These are phyloP conservation scores for Cololabis saira DNA, from an alignment of 2,113 vertebrate species.

Conservation along the genomic window DNA sequence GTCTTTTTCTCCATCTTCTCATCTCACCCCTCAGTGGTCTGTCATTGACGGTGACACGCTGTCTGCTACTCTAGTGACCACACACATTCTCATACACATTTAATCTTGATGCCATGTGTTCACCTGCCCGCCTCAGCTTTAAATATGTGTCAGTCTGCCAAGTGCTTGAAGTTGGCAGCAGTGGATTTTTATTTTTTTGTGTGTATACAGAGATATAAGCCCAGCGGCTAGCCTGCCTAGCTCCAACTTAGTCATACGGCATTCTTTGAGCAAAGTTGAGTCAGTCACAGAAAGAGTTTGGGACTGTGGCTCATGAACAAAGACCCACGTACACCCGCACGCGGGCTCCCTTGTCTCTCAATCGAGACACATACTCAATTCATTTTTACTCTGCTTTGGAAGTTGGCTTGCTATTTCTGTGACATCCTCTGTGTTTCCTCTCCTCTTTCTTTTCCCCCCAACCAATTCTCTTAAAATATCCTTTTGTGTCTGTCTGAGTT, in stretches of 20 bases:
- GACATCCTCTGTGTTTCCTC: constrained; percentile 42
- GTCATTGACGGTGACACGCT: constrained; percentile 80
- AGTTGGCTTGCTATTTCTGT: constrained; percentile 67
- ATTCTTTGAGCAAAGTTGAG: constrained; percentile 51
- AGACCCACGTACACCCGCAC: constrained; percentile 20
- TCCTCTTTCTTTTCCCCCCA: constrained; percentile 32
- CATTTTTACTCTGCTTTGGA: constrained; percentile 52
- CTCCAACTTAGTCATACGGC: constrained; percentile 44
- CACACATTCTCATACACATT: constrained; percentile 42
- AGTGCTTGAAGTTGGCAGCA: constrained; percentile 41
- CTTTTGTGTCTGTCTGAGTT: constrained; percentile 78
- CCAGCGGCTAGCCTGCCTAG: constrained; percentile 26
- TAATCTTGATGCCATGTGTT: constrained; percentile 38
- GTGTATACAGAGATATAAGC: constrained; percentile 47
- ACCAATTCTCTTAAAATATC: constrained; percentile 51
- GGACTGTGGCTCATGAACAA: constrained; percentile 52
- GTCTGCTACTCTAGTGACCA: constrained; percentile 71
- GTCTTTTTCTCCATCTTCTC: constrained; percentile 69
- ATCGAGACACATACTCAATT: constrained; percentile 42
- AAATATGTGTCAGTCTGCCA: constrained; percentile 47
- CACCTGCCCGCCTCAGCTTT: constrained; percentile 42
- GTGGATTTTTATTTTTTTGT: constrained; percentile 14
- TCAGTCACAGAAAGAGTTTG: constrained; percentile 59
- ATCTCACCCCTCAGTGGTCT: constrained; percentile 70
- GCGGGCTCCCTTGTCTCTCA: constrained; percentile 24